Evolutionary conservation across 2,888 invertebrate species (phyloP).

Genomic region (Tetragnatha montana): DNA sequence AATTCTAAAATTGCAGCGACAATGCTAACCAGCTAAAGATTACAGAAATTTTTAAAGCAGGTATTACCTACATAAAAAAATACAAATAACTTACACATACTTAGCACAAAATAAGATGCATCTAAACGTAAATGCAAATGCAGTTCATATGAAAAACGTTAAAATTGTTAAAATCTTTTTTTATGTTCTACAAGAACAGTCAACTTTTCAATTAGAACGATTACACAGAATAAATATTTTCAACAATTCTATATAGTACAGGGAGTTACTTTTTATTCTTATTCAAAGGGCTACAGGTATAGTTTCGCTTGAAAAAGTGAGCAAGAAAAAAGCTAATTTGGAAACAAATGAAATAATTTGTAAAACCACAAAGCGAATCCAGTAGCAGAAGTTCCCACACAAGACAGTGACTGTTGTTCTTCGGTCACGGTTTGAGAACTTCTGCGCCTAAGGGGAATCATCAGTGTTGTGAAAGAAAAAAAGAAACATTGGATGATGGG

Average conservation of each 20-base stretch:
- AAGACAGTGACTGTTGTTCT: slow-evolving; percentile 29
- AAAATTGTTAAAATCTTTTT: no score
- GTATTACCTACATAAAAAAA: neutral
- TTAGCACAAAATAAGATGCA: neutral
- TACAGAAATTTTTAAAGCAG: no score
- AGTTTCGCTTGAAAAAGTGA: slow-evolving; percentile 43
- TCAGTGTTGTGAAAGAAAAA: slow-evolving; percentile 23
- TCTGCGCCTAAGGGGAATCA: slow-evolving; percentile 2
- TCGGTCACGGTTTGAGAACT: slow-evolving; percentile 32
- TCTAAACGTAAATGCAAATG: no score
- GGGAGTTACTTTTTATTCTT: neutral
- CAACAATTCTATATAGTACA: neutral
- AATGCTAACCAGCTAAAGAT: no score
- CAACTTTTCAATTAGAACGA: neutral
- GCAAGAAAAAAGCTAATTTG: slow-evolving; percentile 56
- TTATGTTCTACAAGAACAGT: no score
- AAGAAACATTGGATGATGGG: neutral
- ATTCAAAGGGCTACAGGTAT: neutral
- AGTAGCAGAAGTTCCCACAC: slow-evolving; percentile 56
- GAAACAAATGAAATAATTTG: slow-evolving; percentile 67
- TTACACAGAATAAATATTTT: neutral
- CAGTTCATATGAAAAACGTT: no score
- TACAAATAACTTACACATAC: neutral
- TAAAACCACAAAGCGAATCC: slow-evolving; percentile 64
- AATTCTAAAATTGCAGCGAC: no score